Evolutionary conservation across 2,113 vertebrate genomes (phyloP).

Genomic region (Lycocorax pyrrhopterus): DNA sequence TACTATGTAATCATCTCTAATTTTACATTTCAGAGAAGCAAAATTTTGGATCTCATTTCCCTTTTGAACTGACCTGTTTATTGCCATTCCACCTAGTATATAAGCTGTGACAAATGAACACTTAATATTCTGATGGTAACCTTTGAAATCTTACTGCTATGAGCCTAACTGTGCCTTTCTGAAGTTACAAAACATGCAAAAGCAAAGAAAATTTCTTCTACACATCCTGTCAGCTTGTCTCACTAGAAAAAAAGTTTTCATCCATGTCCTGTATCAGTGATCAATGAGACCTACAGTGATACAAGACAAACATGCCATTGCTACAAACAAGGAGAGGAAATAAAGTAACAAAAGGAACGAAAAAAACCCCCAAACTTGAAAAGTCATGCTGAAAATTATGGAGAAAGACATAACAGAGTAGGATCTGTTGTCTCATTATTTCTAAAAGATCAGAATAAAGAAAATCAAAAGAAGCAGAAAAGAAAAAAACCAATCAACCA

Average conservation of each 20-base stretch:
- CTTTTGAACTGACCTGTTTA: background rate
- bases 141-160: background rate
- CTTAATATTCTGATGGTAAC: background rate
- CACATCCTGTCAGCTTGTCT: background rate
- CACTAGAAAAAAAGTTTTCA: background rate
- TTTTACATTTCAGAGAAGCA: background rate
- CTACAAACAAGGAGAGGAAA: background rate
- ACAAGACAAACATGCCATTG: background rate
- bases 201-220: background rate
- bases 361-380: background rate
- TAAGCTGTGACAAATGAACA: background rate
- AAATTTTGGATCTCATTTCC: background rate
- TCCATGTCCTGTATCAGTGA: background rate
- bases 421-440: background rate
- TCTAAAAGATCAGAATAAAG: background rate
- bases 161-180: background rate
- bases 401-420: background rate
- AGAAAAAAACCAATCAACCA: background rate
- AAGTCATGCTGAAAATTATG: background rate
- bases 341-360: background rate
- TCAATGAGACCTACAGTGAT: background rate
- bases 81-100: background rate
- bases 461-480: background rate
- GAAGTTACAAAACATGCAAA: background rate
- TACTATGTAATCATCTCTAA: background rate